Base-by-base conservation (phyloP, 2,888 invertebrate species). In the Tenthredo scrophulariae region DNA sequence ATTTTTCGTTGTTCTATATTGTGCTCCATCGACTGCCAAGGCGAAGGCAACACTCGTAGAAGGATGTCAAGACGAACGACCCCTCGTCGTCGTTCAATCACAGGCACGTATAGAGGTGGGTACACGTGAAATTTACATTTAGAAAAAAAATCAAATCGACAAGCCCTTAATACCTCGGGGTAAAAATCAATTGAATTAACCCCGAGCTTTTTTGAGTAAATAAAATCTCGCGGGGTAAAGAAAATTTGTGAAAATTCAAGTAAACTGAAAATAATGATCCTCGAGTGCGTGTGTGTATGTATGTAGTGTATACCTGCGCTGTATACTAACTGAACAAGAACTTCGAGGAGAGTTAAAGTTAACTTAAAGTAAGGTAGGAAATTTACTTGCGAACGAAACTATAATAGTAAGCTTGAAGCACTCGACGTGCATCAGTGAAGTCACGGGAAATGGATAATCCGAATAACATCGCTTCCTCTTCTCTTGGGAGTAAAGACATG, bases 31-130 rank as follows among this genome's bases (percentile, higher is more conserved):
- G 29, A 33, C 67, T 33, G 33, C 15, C 67, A 67, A 67, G 77
- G 50, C 29, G 50, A 54, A 26, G 50, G 50, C 10, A 37, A 46
- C 33, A 15, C 50, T 50, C 77, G 50, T 33, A 18, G 29, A 77
- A 46, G 54, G 54, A 46, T 77, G 33, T 50, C 50, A 46, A 50
- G 54, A 77, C 77, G 54, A 77, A 77, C 7, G 50, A 77, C 50
- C 54, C 67, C 33, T 33, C 29, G 50, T 62, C 22, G 62, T 77
- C 77, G 77, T 54, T 77, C 77, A 77, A 43, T 77, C 77, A 33
- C 77, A 13, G 26, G 29, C 33, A 22, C 62, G 26, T 62, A 62
- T 62, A 5, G 26, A 62, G 13, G 22, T 46, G 29, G 54, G 22
- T 62, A 13, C 67, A 4, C 33, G 33, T 67, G 33, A 67, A 67